Percentiles rank a stretch among this genome's conserved stretches.
Conservation (phyloP, 2,797 vertebrate genomes). For the Acrossocheilus wenchowensis region DNA sequence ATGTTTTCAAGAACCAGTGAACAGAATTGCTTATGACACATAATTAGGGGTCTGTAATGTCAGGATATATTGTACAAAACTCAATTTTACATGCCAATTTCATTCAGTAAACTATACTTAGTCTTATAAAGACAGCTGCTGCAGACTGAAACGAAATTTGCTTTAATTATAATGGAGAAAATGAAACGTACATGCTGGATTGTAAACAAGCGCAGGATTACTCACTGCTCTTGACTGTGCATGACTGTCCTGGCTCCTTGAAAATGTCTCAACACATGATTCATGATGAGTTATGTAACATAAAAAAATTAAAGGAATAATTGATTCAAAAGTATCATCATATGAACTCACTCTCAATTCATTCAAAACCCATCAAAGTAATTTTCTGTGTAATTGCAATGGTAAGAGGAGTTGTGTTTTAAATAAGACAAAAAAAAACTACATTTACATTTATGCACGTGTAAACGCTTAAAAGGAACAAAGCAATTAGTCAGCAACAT, state of each 20-base stretch:
- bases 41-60: neutral
- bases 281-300: slow-evolving; percentile 47
- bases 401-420: neutral
- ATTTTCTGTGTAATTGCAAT: neutral
- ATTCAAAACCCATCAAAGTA: neutral
- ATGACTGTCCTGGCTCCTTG: slow-evolving; percentile 11
- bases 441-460: neutral
- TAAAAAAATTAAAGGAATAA: slow-evolving; percentile 8
- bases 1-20: slow-evolving; percentile 2
- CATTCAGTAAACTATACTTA: slow-evolving; percentile 5
- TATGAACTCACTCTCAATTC: neutral
- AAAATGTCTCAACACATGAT: slow-evolving; percentile 39
- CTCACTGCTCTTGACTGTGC: slow-evolving; percentile 45
- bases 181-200: slow-evolving; percentile 25
- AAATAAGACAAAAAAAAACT: neutral
- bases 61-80: neutral
- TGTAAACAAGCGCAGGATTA: slow-evolving; percentile 41
- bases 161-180: slow-evolving; percentile 29
- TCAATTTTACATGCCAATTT: slow-evolving; percentile 5
- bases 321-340: slow-evolving; percentile 23
- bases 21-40: neutral
- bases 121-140: neutral
- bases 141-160: slow-evolving; percentile 2
- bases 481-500: neutral
- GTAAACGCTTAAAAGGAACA: neutral